phyloP scores from a whole-genome alignment of 2,888 invertebrate species.

The Schizotus pectinicornis region DNA sequence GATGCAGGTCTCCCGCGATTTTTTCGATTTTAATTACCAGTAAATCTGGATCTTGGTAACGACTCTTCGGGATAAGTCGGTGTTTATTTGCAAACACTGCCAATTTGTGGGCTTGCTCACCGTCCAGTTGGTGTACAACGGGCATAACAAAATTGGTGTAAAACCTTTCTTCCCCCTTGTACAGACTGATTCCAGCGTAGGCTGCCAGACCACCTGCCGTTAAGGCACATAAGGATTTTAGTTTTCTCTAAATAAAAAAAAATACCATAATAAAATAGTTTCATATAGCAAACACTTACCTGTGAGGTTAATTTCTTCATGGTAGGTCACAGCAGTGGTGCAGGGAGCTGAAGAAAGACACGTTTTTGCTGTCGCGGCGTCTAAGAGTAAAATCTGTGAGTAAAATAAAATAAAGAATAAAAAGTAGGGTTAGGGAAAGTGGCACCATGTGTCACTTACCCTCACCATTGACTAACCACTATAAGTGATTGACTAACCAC shows the following conservation, averaged over 20 bases:
- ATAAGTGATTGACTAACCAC: too few species aligned
- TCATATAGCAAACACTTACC: too few species aligned
- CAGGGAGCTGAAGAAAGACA: too few species aligned
- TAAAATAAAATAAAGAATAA: too few species aligned
- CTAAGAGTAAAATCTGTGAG: too few species aligned
- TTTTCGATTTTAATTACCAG: slow-evolving; percentile 65
- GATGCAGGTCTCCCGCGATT: too few species aligned
- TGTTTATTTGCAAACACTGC: slow-evolving; percentile 80
- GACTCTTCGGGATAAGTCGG: slow-evolving; percentile 70
- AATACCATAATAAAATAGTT: not conserved
- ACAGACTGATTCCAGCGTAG: slow-evolving; percentile 72
- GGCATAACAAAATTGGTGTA: slow-evolving; percentile 79
- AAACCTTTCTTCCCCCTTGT: slow-evolving; percentile 79
- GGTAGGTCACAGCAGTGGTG: too few species aligned
- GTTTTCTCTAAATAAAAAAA: slow-evolving; percentile 65
- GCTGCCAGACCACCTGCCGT: slow-evolving; percentile 69
- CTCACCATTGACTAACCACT: too few species aligned
- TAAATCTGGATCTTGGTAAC: slow-evolving; percentile 65
- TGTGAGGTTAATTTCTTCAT: too few species aligned
- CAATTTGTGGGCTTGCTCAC: slow-evolving; percentile 83
- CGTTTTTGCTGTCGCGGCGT: too few species aligned
- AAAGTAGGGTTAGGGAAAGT: too few species aligned
- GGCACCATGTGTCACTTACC: too few species aligned
- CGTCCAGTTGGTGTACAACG: slow-evolving; percentile 69
- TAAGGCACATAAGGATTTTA: slow-evolving; percentile 70